Conservation (phyloP, 2,888 invertebrate genomes). For the Amphipoea oculea region DNA sequence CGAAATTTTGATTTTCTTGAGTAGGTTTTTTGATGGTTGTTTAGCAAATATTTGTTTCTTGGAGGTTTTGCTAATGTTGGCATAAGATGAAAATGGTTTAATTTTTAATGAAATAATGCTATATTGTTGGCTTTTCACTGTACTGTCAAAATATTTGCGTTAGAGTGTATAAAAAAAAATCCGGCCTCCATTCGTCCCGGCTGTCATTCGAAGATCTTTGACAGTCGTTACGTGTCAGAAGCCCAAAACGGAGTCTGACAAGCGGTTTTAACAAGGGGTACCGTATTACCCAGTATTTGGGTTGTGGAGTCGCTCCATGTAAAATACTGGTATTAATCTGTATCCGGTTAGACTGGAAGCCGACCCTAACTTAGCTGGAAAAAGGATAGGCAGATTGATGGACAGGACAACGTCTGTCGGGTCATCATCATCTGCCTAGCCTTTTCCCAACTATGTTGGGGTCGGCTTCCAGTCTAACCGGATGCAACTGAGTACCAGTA, state of each 20-base stretch:
- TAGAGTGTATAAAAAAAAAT: no score
- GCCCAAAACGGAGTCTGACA: background rate
- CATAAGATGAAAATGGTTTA: background rate
- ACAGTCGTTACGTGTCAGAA: background rate
- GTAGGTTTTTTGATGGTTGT: background rate
- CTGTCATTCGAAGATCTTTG: background rate
- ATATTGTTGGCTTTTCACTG: background rate
- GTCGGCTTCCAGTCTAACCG: no score
- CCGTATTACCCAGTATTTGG: background rate
- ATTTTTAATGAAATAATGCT: background rate
- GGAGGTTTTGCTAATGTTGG: conserved; percentile 8
- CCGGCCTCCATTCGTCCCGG: background rate
- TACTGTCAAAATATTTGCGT: background rate
- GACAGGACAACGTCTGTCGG: background rate
- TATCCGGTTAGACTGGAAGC: background rate
- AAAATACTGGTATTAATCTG: background rate
- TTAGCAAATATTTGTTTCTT: conserved; percentile 7
- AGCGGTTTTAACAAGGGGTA: background rate
- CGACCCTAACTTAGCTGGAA: background rate
- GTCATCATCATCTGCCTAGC: no score
- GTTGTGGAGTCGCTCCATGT: background rate
- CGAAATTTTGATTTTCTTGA: conserved; percentile 9
- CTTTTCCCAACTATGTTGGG: no score
- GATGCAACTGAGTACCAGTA: no score
- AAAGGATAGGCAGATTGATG: background rate